These are phyloP conservation scores for Leptopilina clavipes DNA, from an alignment of 1,140 invertebrate species.

Conservation along the genomic window DNA sequence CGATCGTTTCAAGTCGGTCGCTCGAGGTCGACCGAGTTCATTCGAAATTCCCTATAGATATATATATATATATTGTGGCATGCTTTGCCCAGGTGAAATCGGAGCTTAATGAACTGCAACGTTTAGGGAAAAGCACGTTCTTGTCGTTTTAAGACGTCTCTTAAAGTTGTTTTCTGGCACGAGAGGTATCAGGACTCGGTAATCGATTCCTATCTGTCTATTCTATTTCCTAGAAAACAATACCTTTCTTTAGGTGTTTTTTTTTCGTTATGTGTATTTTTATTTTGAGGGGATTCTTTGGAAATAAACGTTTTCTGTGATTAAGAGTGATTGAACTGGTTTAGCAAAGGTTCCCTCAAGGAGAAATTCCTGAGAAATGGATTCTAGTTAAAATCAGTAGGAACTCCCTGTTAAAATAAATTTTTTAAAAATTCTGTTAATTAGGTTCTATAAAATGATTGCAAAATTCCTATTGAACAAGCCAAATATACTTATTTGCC, in stretches of 20 bases:
- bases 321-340: constrained; percentile 18
- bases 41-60: constrained; percentile 41
- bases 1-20: constrained; percentile 52
- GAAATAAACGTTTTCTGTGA: constrained; percentile 18
- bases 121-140: constrained; percentile 23
- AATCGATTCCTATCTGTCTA: constrained; percentile 32
- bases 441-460: too few species aligned
- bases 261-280: not conserved
- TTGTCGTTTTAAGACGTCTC: constrained; percentile 15
- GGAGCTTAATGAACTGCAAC: constrained; percentile 32
- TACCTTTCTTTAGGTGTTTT: not conserved
- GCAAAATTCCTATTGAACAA: too few species aligned
- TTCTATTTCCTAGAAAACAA: constrained; percentile 24
- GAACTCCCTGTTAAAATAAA: too few species aligned
- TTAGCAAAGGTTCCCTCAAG: constrained; percentile 27
- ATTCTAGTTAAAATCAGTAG: too few species aligned
- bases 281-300: not conserved
- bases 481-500: too few species aligned
- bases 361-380: constrained; percentile 7
- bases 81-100: constrained; percentile 49
- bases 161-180: constrained; percentile 27
- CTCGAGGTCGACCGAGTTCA: constrained; percentile 54
- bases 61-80: too few species aligned
- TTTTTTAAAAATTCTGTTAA: too few species aligned
- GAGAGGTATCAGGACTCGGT: constrained; percentile 28